These are phyloP conservation scores for Brachionus manjavacas DNA, from an alignment of 1,140 invertebrate species.

Conservation along the genomic window DNA sequence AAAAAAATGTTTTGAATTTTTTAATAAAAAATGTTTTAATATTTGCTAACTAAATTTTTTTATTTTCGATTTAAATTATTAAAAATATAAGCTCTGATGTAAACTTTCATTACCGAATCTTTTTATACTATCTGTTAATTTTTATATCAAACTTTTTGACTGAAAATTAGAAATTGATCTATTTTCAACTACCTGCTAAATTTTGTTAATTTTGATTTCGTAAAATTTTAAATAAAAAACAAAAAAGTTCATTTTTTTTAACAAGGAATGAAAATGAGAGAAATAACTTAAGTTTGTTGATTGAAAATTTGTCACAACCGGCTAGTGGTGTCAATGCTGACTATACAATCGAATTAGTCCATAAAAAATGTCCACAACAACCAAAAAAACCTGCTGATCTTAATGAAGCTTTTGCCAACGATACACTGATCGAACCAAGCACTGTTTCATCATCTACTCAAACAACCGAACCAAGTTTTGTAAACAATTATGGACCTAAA, in stretches of 20 bases:
- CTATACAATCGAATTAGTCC: not conserved
- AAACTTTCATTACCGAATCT: no score
- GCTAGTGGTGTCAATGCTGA: not conserved
- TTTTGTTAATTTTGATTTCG: no score
- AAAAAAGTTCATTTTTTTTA: not conserved
- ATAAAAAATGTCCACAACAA: not conserved
- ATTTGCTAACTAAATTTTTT: no score
- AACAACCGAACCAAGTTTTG: not conserved
- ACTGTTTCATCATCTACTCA: not conserved
- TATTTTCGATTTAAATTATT: no score
- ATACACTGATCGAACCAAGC: not conserved
- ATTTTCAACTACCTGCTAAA: not conserved
- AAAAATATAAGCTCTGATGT: no score
- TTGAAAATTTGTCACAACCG: slow-evolving; percentile 8
- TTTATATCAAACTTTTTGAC: no score
- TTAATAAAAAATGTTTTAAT: no score
- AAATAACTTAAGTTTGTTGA: not conserved
- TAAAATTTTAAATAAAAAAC: not conserved
- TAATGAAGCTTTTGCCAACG: slow-evolving; percentile 5
- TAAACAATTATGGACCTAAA: not conserved
- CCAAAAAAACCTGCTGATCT: not conserved
- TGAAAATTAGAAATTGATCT: not conserved
- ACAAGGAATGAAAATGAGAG: not conserved
- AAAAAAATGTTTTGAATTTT: no score
- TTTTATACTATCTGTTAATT: no score